Conservation (phyloP, 2,888 invertebrate genomes). For the Leucophora obtusa region DNA sequence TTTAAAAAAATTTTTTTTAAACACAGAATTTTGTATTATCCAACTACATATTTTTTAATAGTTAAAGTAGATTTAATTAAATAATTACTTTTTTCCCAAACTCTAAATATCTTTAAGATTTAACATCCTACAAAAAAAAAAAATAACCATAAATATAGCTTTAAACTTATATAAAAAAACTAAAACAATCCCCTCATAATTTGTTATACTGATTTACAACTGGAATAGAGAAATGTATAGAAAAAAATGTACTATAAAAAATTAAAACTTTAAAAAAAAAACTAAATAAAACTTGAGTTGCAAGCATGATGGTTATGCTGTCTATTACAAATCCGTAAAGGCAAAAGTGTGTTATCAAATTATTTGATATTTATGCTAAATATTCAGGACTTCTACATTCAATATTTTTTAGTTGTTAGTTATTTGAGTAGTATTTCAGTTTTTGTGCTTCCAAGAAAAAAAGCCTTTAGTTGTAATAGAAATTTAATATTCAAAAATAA, state of each 20-base stretch:
- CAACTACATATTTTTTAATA: no score
- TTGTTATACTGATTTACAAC: slow-evolving; percentile 52
- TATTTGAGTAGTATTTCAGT: no score
- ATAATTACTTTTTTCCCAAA: slow-evolving; percentile 51
- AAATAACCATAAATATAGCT: slow-evolving; percentile 16
- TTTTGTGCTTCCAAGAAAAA: no score
- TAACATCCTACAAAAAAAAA: not conserved
- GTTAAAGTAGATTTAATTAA: no score
- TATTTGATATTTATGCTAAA: no score
- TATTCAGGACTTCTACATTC: no score
- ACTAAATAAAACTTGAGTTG: not conserved
- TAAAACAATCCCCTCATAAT: slow-evolving; percentile 41
- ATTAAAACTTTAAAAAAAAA: slow-evolving; percentile 38
- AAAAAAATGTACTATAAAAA: slow-evolving; percentile 35
- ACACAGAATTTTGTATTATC: no score
- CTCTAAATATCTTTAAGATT: slow-evolving; percentile 35
- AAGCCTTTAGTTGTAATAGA: no score
- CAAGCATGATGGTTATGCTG: not conserved
- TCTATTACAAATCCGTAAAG: not conserved
- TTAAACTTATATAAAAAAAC: slow-evolving; percentile 35
- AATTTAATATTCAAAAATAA: no score
- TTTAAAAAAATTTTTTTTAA: no score
- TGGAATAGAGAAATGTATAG: slow-evolving; percentile 30
- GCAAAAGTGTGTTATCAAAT: not conserved
- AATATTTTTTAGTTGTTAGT: no score